phyloP scores from a whole-genome alignment of 2,797 vertebrate species.

The Arremon aurantiirostris region DNA sequence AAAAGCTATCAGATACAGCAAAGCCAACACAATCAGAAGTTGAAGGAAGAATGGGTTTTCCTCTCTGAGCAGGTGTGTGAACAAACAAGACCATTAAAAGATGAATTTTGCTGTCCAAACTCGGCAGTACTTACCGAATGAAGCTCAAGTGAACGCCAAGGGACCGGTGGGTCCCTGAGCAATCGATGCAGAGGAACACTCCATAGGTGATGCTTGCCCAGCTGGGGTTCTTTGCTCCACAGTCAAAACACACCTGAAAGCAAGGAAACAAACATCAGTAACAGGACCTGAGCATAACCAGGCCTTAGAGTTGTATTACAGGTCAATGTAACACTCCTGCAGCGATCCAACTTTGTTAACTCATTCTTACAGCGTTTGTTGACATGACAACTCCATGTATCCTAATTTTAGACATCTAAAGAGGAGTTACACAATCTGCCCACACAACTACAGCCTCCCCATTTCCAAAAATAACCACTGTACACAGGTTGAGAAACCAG shows the following conservation, averaged over 20 bases:
- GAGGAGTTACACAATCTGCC: neutral
- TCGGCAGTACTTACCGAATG: slow-evolving; percentile 79
- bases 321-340: neutral
- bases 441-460: neutral
- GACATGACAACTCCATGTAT: neutral
- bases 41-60: neutral
- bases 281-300: neutral
- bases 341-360: neutral
- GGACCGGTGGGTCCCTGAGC: slow-evolving; percentile 92
- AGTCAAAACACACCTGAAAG: slow-evolving; percentile 90
- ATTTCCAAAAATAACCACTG: neutral
- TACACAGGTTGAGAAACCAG: neutral
- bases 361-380: neutral
- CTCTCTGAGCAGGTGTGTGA: neutral
- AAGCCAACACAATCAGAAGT: neutral
- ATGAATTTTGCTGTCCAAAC: neutral
- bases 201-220: slow-evolving; percentile 97
- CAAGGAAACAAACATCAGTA: neutral
- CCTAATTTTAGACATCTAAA: neutral
- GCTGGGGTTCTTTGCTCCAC: slow-evolving; percentile 92
- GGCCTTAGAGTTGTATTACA: neutral
- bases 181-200: slow-evolving; percentile 96
- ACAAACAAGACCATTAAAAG: neutral
- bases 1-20: neutral
- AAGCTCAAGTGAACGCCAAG: slow-evolving; percentile 95